These are phyloP conservation scores for Uromys caudimaculatus DNA, from an alignment of 2,797 vertebrate species.

Conservation along the genomic window DNA sequence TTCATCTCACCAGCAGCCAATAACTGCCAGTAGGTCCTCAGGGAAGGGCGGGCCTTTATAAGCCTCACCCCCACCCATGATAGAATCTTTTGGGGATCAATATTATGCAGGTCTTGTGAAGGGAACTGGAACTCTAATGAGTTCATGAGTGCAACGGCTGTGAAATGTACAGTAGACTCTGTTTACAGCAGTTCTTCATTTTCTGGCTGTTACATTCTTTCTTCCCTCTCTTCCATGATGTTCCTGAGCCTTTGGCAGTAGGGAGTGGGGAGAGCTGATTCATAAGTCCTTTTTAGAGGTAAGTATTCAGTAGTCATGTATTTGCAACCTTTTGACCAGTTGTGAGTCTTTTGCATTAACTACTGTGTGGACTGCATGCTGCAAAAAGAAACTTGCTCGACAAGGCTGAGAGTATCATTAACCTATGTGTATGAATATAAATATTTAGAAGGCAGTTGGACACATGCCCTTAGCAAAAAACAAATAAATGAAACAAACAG, in stretches of 20 bases:
- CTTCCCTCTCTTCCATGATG: not conserved
- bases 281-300: not conserved
- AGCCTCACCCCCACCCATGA: not conserved
- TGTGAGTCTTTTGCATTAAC: not conserved
- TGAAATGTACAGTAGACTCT: not conserved
- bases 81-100: not conserved
- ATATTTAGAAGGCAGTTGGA: not conserved
- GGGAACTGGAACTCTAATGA: not conserved
- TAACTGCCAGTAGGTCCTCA: not conserved
- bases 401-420: not conserved
- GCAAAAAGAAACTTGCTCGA: not conserved
- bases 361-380: not conserved
- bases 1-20: too few species aligned
- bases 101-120: not conserved
- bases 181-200: not conserved
- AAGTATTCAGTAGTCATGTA: not conserved
- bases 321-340: not conserved
- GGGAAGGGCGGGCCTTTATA: not conserved
- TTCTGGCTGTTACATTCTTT: not conserved
- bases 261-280: not conserved
- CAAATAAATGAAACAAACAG: not conserved
- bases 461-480: not conserved
- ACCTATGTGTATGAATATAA: not conserved
- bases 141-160: not conserved
- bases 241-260: not conserved